Evolutionary conservation across 2,113 vertebrate genomes (phyloP), one percentile per base, ranked within the genome.

Genomic region (Sturnira hondurensis): DNA sequence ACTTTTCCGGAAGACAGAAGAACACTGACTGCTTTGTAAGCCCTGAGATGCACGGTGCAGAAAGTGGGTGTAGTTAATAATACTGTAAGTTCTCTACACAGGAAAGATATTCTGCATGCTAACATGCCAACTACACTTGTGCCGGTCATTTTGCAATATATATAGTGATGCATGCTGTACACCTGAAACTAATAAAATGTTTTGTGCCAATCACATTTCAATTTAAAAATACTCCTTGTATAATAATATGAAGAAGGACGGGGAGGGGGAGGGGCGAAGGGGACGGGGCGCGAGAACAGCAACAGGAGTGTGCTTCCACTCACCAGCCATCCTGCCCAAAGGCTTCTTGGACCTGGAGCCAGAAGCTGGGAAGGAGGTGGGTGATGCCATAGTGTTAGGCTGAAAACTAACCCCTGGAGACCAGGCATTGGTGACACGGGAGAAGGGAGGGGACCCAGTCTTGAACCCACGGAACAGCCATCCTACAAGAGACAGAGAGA

Each of bases 291-390:
- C 1, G 36, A 45, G 47, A 16, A 43, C 1, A 16, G 33, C 80
- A 47, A 47, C 1, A 33, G 68, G 45, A 71, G n/a, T 80, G n/a
- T 2, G n/a, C 31, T 50, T 61, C 61, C 15, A 96, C 97, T 97
- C 90, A 97, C 97, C 97, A 90, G 93, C 87, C 95, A 97, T 95
- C 68, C 61, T 96, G 77, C 65, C 90, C 83, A 84, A 50, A 70
- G 95, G 93, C 47, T 97, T 97, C 95, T 45, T 96, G 36, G 96
- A 56, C 58, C 26, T 56, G 16, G 95, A 86, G 15, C 12, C 12
- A 78, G 93, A 52, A 80, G 68, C 52, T 58, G 97, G 45, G 65
- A 52, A 33, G 70, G 95, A 95, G 56, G 93, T 13, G 1, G 97
- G 78, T 1, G 96, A 97, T 61, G 96, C 86, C 96, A 96, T 96